Evolutionary conservation across 2,888 invertebrate species (phyloP).

Genomic region (Latrodectus elegans): DNA sequence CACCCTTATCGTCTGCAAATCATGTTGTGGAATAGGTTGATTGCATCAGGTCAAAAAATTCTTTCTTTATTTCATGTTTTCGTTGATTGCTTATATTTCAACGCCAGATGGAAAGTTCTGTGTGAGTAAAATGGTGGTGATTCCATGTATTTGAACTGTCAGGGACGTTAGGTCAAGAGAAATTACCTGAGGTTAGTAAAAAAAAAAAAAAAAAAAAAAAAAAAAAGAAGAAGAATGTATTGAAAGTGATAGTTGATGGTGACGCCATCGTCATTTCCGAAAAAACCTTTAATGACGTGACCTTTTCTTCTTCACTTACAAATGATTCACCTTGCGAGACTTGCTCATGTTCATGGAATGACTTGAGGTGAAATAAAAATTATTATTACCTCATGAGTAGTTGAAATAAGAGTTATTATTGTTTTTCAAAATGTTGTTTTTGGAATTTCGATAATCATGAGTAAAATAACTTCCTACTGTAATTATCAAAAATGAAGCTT

Average conservation of each 20-base stretch:
- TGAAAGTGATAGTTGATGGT: not conserved
- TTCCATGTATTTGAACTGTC: not conserved
- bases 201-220: not conserved
- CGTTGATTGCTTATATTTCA: not conserved
- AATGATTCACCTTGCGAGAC: not conserved
- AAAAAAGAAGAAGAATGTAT: not conserved
- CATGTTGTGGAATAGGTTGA: not conserved
- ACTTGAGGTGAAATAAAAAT: not conserved
- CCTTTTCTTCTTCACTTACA: not conserved
- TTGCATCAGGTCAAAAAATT: not conserved
- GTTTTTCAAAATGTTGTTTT: no score
- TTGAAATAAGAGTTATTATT: not conserved
- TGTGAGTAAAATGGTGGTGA: conserved; percentile 15
- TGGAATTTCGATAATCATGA: no score
- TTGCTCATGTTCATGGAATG: not conserved
- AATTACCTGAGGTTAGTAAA: conserved; percentile 45
- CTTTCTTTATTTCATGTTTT: not conserved
- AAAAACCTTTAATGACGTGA: not conserved
- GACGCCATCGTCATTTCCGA: conserved; percentile 5
- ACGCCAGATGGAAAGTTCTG: not conserved
- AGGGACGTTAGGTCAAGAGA: conserved; percentile 43
- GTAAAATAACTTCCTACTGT: no score
- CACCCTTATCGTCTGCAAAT: not conserved
- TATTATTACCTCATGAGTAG: not conserved
- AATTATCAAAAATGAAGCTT: no score